Evolutionary conservation across 2,797 vertebrate genomes (phyloP).

Genomic region (Tapirus indicus): DNA sequence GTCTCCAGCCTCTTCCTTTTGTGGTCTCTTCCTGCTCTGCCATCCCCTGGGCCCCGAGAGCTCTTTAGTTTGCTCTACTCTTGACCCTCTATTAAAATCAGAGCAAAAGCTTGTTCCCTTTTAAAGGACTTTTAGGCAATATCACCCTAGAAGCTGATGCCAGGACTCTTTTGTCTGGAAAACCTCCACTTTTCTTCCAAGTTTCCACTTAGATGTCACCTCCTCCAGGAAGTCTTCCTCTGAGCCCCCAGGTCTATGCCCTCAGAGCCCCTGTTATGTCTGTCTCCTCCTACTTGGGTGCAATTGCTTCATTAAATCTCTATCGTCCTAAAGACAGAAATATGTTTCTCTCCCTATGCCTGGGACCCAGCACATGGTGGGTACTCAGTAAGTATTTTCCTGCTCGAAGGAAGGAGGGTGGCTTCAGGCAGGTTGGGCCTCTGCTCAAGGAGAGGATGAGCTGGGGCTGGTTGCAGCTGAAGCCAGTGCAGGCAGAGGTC

Average conservation of each 20-base stretch:
- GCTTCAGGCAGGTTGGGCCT: not conserved
- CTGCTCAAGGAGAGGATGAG: not conserved
- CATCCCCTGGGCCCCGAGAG: accelerated
- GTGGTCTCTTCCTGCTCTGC: not conserved
- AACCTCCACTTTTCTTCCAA: not conserved
- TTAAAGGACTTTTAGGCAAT: not conserved
- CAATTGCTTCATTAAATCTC: not conserved
- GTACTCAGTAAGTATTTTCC: not conserved
- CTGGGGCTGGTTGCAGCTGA: not conserved
- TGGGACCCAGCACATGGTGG: accelerated
- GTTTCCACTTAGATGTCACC: not conserved
- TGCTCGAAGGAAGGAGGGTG: not conserved
- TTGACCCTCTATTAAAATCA: not conserved
- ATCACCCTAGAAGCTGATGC: not conserved
- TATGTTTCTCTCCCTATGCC: not conserved
- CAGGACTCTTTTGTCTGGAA: not conserved
- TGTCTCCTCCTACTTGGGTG: not conserved
- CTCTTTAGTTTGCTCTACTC: not conserved
- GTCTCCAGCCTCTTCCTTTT: not conserved
- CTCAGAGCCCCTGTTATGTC: not conserved
- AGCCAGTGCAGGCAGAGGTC: not conserved
- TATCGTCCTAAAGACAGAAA: not conserved
- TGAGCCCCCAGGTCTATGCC: not conserved
- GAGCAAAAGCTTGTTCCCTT: not conserved
- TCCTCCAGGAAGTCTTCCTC: conserved; percentile 19